A percentile compares a stretch with the other conserved stretches of the same genome.
Conservation (phyloP, 2,888 invertebrate genomes). For the Therioaphis trifolii region DNA sequence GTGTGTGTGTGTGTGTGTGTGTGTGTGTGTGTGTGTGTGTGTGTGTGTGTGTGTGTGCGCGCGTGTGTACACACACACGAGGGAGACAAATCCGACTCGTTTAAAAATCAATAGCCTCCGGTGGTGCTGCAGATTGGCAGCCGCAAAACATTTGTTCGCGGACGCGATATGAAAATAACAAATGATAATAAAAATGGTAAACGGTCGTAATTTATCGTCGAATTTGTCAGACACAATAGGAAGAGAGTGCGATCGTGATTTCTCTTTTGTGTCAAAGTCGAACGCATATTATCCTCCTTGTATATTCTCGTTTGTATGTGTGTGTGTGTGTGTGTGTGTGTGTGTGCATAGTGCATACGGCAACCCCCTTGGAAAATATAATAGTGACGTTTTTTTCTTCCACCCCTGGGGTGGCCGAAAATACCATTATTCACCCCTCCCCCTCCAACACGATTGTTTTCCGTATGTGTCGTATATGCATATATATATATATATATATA, state of each 20-base stretch:
- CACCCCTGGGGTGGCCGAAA: conserved; percentile 44
- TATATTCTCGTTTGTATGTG: not conserved
- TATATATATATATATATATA: not conserved
- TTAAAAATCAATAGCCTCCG: conserved; percentile 58
- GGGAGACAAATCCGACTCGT: conserved; percentile 57
- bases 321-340: not conserved
- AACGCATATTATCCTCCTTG: conserved; percentile 25
- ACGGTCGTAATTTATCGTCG: conserved; percentile 60
- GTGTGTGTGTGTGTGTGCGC: no score
- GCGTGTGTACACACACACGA: not conserved
- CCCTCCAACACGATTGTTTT: conserved; percentile 23
- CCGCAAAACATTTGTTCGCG: conserved; percentile 61
- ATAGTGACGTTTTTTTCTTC: conserved; percentile 59
- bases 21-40: not conserved
- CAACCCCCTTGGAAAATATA: conserved; percentile 54
- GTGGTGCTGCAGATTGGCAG: conserved; percentile 27
- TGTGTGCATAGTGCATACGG: not conserved
- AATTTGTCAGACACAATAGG: conserved; percentile 59
- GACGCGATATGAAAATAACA: conserved; percentile 58
- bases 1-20: no score
- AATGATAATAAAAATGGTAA: conserved; percentile 62
- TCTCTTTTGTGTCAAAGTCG: conserved; percentile 59
- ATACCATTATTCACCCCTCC: conserved; percentile 40
- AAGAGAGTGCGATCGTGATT: conserved; percentile 48
- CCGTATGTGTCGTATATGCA: conserved; percentile 2